Base-by-base conservation (phyloP, 2,797 vertebrate genomes). In the Neopelma chrysocephalum region DNA sequence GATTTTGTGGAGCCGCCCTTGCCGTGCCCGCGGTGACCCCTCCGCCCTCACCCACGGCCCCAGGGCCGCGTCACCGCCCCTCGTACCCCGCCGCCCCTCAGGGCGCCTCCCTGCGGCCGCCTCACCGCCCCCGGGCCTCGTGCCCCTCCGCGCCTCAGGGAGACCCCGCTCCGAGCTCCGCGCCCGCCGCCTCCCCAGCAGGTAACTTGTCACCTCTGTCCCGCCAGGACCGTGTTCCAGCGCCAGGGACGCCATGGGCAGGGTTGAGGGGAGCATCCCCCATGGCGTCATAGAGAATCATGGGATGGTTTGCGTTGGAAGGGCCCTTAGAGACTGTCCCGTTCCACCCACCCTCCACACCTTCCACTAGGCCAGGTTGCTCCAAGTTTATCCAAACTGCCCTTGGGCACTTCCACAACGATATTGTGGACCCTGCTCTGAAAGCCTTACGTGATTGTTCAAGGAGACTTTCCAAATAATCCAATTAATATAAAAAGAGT, bases 31-130 rank as follows among this genome's bases (percentile, higher is more conserved):
- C 51, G 5, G 2, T 9, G 29, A 12, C 32, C 54, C 31, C 31
- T 54, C 31, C 8, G 21, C 18, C 20, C 15, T 18, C 7, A 5
- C 7, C 26, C 36, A 22, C 29, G 11, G 29, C 58, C 43, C 10
- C 10, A 27, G 1, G 3, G 2, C 4, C 2, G 0, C 17, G 0
- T 21, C n/a, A 57, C 51, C 4, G 1, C 11, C 3, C 4, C 21
- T 4, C 6, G 4, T 23, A 3, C 3, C 15, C 51, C 16, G 40
- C 69, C 15, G 10, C 31, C 1, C 71, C n/a, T 26, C 27, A 23
- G 6, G 10, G 20, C 14, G 3, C 27, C 27, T 17, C 50, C 10
- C 6, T 3, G 27, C 10, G 6, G 27, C 51, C 51, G 16, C 51
- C 51, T 53, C 51, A 31, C 51, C 27, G 2, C 51, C 57, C 0